Conservation (phyloP, 2,113 vertebrate genomes). For the Morphnarchus princeps region DNA sequence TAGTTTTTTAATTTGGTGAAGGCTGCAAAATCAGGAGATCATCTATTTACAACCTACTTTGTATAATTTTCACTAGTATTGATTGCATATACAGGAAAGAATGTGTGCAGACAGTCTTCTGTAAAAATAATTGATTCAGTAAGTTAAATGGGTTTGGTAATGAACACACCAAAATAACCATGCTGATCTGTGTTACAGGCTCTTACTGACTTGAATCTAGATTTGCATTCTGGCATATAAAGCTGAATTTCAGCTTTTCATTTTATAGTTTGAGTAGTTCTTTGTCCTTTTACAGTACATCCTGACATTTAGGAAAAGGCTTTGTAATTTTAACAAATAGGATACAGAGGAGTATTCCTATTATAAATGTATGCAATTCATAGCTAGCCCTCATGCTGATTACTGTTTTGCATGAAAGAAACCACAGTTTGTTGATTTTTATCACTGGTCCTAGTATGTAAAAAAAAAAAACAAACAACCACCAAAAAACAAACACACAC, state of each 20-base stretch:
- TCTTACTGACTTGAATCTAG: background rate
- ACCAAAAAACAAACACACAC: background rate
- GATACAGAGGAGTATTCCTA: background rate
- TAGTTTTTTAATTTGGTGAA: background rate
- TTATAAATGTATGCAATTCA: background rate
- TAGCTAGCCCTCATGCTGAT: background rate
- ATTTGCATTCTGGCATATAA: background rate
- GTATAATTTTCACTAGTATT: background rate
- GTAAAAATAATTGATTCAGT: background rate
- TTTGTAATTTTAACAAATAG: background rate
- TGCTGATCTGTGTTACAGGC: background rate
- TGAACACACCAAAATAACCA: background rate
- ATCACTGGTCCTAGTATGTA: background rate
- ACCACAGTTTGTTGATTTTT: conserved; percentile 19
- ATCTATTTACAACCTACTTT: background rate
- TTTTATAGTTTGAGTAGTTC: background rate
- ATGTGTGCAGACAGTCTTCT: background rate
- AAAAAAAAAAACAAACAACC: background rate
- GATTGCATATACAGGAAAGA: background rate
- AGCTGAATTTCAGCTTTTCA: background rate
- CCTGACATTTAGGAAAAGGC: conserved; percentile 30
- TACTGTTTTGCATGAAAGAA: conserved; percentile 4
- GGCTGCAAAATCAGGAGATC: background rate
- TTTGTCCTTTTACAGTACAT: background rate
- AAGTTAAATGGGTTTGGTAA: background rate